These are phyloP conservation scores for Cryptops parisi DNA, from an alignment of 2,888 invertebrate genomes.

Conservation along the genomic window DNA sequence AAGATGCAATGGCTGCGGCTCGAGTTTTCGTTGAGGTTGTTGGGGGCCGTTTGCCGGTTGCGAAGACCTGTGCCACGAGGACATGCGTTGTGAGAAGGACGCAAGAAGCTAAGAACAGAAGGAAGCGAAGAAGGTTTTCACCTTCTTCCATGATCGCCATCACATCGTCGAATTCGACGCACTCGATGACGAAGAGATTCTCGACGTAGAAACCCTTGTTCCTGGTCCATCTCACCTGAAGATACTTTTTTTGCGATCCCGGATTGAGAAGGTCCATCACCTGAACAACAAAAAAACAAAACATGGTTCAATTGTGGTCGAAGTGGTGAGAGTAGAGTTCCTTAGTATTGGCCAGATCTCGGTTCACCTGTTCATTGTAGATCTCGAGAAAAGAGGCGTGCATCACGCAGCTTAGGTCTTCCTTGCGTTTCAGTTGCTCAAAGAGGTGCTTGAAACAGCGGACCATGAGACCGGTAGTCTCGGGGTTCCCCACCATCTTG, in stretches of 20 bases:
- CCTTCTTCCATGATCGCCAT: conserved; percentile 90
- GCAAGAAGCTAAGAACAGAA: no score
- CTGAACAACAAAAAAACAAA: no score
- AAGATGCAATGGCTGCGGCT: conserved; percentile 82
- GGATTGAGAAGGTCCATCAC: conserved; percentile 88
- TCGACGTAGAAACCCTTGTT: conserved; percentile 82
- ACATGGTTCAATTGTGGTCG: no score
- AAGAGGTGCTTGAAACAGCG: conserved; percentile 81
- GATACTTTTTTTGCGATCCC: conserved; percentile 59
- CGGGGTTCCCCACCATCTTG: not conserved
- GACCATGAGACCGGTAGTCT: conserved; percentile 60
- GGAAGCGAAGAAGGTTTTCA: no score
- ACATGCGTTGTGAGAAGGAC: not conserved
- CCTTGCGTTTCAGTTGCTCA: conserved; percentile 56
- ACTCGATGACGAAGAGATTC: conserved; percentile 88
- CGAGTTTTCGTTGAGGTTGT: conserved; percentile 86
- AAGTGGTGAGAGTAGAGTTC: no score
- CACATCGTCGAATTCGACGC: conserved; percentile 80
- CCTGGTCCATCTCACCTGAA: conserved; percentile 87
- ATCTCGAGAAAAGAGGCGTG: conserved; percentile 91
- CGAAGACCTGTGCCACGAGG: conserved; percentile 51
- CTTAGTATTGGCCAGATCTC: no score
- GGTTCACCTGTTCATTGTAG: conserved; percentile 81
- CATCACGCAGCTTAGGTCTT: conserved; percentile 56
- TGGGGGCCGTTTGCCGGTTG: conserved; percentile 75